Percentiles rank a stretch among this genome's conserved stretches.
Evolutionary conservation across 2,797 vertebrate genomes (phyloP).

Genomic region (Eupleurogrammus muticus): DNA sequence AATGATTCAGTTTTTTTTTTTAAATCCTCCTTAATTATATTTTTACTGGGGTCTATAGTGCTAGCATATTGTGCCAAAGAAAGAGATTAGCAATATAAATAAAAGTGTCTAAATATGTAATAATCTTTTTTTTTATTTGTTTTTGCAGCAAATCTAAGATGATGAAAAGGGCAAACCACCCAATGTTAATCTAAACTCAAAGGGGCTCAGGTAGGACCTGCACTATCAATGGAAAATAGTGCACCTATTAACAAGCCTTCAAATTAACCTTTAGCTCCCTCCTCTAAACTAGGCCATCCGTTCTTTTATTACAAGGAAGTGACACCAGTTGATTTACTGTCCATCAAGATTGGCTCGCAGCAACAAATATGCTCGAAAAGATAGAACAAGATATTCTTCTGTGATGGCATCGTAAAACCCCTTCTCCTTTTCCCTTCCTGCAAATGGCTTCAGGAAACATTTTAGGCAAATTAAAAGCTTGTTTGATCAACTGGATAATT

Average conservation of each 20-base stretch:
- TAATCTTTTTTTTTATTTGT: neutral
- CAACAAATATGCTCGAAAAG: slow-evolving; percentile 28
- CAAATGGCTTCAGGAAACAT: neutral
- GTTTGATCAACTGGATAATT: neutral
- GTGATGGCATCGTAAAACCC: neutral
- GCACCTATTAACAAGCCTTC: slow-evolving; percentile 22
- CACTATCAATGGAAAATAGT: slow-evolving; percentile 7
- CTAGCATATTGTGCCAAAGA: too few relatives aligned
- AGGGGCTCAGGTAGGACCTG: slow-evolving; percentile 6
- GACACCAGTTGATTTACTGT: slow-evolving; percentile 10
- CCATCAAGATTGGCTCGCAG: neutral
- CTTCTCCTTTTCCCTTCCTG: neutral
- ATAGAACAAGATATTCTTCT: slow-evolving; percentile 23
- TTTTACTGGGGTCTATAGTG: neutral
- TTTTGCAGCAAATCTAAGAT: neutral
- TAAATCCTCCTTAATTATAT: too few relatives aligned
- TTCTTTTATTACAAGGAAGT: slow-evolving; percentile 43
- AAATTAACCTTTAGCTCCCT: slow-evolving; percentile 55
- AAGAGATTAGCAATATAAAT: neutral
- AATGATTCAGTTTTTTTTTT: too few relatives aligned
- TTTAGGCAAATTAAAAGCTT: neutral
- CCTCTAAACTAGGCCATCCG: slow-evolving; percentile 30
- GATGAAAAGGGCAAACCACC: neutral
- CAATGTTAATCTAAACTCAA: neutral
- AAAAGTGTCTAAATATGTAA: neutral